Evolutionary conservation across 2,113 vertebrate genomes (phyloP).

Genomic region (Struthidea cinerea): DNA sequence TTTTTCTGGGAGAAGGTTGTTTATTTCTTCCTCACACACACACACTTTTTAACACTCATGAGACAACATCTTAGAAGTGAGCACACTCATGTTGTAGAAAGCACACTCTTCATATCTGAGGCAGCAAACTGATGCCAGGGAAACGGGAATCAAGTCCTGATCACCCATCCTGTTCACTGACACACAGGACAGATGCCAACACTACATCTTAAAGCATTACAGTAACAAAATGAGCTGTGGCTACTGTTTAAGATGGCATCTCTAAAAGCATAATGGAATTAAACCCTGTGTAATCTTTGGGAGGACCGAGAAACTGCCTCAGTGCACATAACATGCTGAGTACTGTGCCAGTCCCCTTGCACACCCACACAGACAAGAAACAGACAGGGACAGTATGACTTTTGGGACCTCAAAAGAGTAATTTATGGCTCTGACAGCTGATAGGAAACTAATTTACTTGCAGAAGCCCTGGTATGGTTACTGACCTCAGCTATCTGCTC

Average conservation of each 20-base stretch:
- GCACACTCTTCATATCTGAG: fast-evolving
- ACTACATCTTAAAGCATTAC: not conserved
- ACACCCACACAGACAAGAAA: not conserved
- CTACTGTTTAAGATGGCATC: not conserved
- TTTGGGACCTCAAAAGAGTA: not conserved
- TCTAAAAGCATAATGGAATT: not conserved
- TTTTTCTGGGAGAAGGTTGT: not conserved
- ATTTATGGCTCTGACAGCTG: not conserved
- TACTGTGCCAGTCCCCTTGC: not conserved
- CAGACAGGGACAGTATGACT: not conserved
- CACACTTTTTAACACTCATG: not conserved
- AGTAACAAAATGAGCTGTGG: not conserved
- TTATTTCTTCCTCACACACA: not conserved
- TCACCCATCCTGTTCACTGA: not conserved
- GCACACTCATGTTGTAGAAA: not conserved
- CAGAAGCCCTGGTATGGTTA: not conserved
- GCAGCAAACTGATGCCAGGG: not conserved
- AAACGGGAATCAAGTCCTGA: not conserved
- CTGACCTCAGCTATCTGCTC: not conserved
- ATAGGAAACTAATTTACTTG: not conserved
- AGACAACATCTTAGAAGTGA: not conserved
- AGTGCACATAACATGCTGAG: fast-evolving
- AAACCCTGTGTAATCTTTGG: not conserved
- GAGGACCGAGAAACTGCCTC: not conserved
- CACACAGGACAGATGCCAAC: not conserved